Conservation (phyloP, 2,113 vertebrate genomes). For the Brienomyrus longianalis region DNA sequence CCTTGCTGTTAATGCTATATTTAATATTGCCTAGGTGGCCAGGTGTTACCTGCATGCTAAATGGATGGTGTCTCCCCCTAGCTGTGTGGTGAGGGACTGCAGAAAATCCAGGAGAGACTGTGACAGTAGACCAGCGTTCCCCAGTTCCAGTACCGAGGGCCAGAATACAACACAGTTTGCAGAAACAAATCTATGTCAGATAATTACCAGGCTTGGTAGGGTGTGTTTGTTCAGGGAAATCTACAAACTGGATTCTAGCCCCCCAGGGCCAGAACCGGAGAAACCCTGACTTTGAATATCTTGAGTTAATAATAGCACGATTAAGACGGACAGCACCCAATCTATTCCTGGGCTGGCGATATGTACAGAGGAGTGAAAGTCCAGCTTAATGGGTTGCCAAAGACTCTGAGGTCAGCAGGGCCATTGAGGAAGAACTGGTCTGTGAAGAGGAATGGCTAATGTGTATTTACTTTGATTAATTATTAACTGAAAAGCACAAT, state of each 20-base stretch:
- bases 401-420: slow-evolving; percentile 40
- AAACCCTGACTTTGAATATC: not conserved
- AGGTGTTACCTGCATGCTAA: slow-evolving; percentile 78
- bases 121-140: slow-evolving; percentile 88
- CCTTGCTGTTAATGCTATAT: not conserved
- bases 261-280: not conserved
- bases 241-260: not conserved
- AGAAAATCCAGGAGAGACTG: slow-evolving; percentile 99
- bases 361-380: slow-evolving; percentile 64
- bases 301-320: not conserved
- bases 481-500: not conserved
- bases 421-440: slow-evolving; percentile 66
- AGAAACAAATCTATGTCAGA: not conserved
- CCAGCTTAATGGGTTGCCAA: slow-evolving; percentile 65
- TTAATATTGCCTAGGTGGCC: not conserved
- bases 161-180: not conserved
- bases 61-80: slow-evolving; percentile 78
- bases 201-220: not conserved
- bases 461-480: not conserved
- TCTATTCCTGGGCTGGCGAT: not conserved
- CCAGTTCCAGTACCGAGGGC: not conserved
- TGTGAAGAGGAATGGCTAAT: slow-evolving; percentile 20
- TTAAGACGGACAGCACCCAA: not conserved
- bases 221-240: not conserved
- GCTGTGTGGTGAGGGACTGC: slow-evolving; percentile 97